Percentiles rank a stretch among this genome's conserved stretches.
Evolutionary conservation across 2,797 vertebrate species (phyloP).

Genomic region (Sebastes diploproa): DNA sequence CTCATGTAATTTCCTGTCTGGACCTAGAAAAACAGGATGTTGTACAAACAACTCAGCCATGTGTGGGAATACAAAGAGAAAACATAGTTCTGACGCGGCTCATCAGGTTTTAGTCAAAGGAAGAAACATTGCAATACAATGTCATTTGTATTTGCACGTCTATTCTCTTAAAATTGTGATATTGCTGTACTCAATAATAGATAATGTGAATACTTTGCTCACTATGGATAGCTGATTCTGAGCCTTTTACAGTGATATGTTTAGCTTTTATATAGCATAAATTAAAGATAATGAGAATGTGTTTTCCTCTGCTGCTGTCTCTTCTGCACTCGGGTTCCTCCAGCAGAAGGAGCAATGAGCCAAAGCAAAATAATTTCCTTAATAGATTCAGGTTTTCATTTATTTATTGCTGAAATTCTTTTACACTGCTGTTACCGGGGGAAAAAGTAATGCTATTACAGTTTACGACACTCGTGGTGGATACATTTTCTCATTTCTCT

Average conservation of each 20-base stretch:
- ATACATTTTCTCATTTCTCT: neutral
- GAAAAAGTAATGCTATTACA: neutral
- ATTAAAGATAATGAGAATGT: neutral
- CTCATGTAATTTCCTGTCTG: conserved; percentile 43
- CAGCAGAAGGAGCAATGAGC: neutral
- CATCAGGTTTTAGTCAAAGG: neutral
- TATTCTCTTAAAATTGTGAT: neutral
- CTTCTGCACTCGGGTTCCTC: neutral
- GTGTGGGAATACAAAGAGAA: conserved; percentile 41
- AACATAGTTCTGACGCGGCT: neutral
- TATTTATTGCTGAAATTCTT: neutral
- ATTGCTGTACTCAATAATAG: neutral
- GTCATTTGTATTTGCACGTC: neutral
- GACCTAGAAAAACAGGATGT: conserved; percentile 66
- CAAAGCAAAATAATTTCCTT: neutral
- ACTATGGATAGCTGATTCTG: neutral
- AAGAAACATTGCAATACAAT: neutral
- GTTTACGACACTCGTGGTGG: neutral
- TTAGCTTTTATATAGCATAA: neutral
- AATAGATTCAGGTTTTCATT: too few relatives aligned
- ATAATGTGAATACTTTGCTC: neutral
- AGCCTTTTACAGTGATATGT: neutral
- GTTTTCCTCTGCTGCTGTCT: neutral
- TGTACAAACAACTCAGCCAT: conserved; percentile 43
- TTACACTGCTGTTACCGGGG: neutral